Conservation (phyloP, 2,797 vertebrate species). For the Enteromius radiatus region DNA sequence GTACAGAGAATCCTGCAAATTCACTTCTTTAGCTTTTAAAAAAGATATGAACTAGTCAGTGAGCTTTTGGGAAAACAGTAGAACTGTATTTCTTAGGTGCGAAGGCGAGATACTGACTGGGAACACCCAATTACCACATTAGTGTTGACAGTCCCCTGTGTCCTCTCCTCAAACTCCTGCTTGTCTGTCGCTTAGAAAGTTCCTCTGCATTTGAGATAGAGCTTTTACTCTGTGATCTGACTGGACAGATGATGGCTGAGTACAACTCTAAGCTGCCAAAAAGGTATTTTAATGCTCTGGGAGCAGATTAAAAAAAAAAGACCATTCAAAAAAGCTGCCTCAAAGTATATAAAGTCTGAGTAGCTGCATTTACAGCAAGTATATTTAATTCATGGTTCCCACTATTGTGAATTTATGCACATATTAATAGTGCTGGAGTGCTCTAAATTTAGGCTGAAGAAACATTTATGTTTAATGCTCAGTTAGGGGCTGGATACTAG, state of each 20-base stretch:
- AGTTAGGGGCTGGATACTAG: neutral
- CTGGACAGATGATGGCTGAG: constrained; percentile 71
- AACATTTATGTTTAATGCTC: constrained; percentile 34
- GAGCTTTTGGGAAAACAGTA: constrained; percentile 4
- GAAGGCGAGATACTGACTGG: constrained; percentile 5
- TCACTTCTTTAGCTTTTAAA: neutral
- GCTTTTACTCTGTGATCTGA: constrained; percentile 73
- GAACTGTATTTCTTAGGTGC: constrained; percentile 30
- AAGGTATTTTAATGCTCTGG: constrained; percentile 74
- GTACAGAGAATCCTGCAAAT: neutral
- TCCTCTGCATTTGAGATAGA: constrained; percentile 63
- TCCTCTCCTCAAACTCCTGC: constrained; percentile 19
- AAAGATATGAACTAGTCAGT: neutral
- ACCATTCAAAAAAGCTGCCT: constrained; percentile 41
- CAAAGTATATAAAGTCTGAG: constrained; percentile 35
- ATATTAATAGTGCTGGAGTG: constrained; percentile 28
- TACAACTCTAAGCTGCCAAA: constrained; percentile 77
- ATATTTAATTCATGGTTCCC: constrained; percentile 38
- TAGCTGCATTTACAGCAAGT: constrained; percentile 21
- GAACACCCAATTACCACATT: constrained; percentile 37
- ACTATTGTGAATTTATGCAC: constrained; percentile 41
- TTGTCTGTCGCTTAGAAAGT: constrained; percentile 40
- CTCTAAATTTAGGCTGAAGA: constrained; percentile 25
- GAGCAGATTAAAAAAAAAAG: constrained; percentile 67
- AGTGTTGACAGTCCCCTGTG: constrained; percentile 36